Evolutionary conservation across 1,140 invertebrate genomes (phyloP).

Genomic region (Elymnias hypermnestra): DNA sequence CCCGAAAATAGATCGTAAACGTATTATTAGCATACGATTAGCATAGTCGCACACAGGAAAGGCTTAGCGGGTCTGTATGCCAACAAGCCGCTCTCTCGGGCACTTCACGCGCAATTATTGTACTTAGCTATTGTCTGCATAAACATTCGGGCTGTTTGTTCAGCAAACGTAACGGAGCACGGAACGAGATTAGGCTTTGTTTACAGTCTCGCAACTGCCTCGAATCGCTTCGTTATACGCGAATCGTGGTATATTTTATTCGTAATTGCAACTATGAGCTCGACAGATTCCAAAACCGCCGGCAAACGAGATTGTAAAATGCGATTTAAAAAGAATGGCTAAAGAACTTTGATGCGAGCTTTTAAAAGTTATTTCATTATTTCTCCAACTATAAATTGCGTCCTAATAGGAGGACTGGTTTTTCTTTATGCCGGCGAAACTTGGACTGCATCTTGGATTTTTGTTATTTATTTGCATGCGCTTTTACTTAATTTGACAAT

Average conservation of each 20-base stretch:
- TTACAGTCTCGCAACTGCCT: slow-evolving; percentile 43
- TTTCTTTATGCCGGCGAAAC: background rate
- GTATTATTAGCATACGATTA: slow-evolving; percentile 70
- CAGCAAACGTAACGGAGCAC: slow-evolving; percentile 61
- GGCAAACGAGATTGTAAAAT: slow-evolving; percentile 11
- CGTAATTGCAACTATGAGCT: slow-evolving; percentile 20
- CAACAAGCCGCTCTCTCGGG: slow-evolving; percentile 37
- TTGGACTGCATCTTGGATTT: background rate
- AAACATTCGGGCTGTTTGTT: slow-evolving; percentile 54
- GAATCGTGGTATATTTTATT: slow-evolving; percentile 22
- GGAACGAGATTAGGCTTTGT: slow-evolving; percentile 61
- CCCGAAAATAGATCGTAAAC: no score
- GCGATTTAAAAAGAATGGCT: slow-evolving; percentile 11
- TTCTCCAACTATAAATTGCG: slow-evolving; percentile 1
- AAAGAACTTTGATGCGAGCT: slow-evolving; percentile 10
- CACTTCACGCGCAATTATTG: slow-evolving; percentile 64
- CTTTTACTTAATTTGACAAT: no score
- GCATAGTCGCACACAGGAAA: slow-evolving; percentile 59
- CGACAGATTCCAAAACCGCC: slow-evolving; percentile 17
- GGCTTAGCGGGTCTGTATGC: slow-evolving; percentile 49
- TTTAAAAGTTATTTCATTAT: slow-evolving; percentile 8
- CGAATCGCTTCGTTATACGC: slow-evolving; percentile 31
- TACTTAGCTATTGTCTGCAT: slow-evolving; percentile 62
- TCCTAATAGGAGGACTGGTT: background rate
- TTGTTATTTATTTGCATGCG: background rate